Base-by-base conservation (phyloP, 2,113 vertebrate species). In the Leucosticte australis region DNA sequence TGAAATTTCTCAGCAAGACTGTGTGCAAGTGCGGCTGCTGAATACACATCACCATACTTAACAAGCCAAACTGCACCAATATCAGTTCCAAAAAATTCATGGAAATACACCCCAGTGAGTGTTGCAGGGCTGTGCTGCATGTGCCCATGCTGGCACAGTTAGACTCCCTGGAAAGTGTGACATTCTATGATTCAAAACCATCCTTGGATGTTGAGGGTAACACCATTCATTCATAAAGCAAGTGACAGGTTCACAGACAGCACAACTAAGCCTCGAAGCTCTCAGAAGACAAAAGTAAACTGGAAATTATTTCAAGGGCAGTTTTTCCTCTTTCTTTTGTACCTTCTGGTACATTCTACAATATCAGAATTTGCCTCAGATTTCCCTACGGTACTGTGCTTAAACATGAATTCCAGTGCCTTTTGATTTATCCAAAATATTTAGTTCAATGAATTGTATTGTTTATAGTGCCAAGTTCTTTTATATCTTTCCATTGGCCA, bases 381-480 rank as follows among this genome's bases (percentile, higher is more conserved):
- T 88, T 84, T 93, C 27, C 35, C 50, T 81, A 73, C 47, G 53
- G 37, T 15, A 41, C 27, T 68, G 8, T 57, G 37, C 46, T 93
- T 87, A 69, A 41, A 91, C 42, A 20, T 47, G 33, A 89, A 65
- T 69, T 60, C 50, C 55, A 59, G 26, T 62, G 75, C 76, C 62
- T 82, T 76, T 92, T 52, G n/a, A 81, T 94, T 93, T 95, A 94
- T 73, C 56, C 47, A 89, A 82, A 92, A 59, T 33, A 76, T 77
- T 91, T 88, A 68, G 21, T 82, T 71, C 86, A 92, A 41, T 67
- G 75, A 94, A 83, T 50, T 94, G 30, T 42, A 63, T 81, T 76
- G 68, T 74, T 94, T 93, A 89, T 64, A 71, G 49, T 83, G 68
- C 88, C 93, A 79, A 83, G 56, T 95, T 89, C 53, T 92, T 94